phyloP scores from a whole-genome alignment of 2,797 vertebrate species.

The Falco biarmicus region DNA sequence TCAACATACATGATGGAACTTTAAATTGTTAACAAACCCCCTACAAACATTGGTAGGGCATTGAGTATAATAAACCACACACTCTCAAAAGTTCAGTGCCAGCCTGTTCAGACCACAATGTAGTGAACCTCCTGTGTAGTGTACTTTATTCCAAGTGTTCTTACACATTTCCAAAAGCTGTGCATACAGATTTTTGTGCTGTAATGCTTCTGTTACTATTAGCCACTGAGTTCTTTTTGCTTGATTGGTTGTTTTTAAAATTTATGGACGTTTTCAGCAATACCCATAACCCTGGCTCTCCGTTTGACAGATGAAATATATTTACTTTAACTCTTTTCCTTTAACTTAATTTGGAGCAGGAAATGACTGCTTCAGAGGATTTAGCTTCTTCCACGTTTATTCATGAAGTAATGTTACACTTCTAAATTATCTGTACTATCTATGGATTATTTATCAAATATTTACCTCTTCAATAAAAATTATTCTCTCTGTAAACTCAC shows the following conservation, averaged over 20 bases:
- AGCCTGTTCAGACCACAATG: not conserved
- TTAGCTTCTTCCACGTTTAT: not conserved
- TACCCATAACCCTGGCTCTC: not conserved
- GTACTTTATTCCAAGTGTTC: not conserved
- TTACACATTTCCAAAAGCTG: not conserved
- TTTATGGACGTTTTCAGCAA: not conserved
- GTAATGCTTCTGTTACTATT: not conserved
- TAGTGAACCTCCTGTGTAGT: accelerated
- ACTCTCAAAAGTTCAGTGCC: not conserved
- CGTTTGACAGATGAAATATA: not conserved
- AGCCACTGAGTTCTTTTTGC: not conserved
- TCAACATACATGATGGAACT: not conserved
- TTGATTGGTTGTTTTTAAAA: not conserved
- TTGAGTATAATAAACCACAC: not conserved
- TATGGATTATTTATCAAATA: not conserved
- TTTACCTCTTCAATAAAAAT: not conserved
- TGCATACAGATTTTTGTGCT: not conserved
- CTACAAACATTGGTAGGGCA: accelerated
- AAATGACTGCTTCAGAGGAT: not conserved
- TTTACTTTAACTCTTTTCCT: not conserved
- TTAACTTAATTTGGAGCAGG: not conserved
- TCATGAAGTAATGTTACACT: not conserved
- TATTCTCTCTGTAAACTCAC: not conserved
- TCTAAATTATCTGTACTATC: not conserved
- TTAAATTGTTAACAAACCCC: not conserved